Evolutionary conservation across 1,140 invertebrate genomes (phyloP).

Genomic region (Melanaphis sacchari): DNA sequence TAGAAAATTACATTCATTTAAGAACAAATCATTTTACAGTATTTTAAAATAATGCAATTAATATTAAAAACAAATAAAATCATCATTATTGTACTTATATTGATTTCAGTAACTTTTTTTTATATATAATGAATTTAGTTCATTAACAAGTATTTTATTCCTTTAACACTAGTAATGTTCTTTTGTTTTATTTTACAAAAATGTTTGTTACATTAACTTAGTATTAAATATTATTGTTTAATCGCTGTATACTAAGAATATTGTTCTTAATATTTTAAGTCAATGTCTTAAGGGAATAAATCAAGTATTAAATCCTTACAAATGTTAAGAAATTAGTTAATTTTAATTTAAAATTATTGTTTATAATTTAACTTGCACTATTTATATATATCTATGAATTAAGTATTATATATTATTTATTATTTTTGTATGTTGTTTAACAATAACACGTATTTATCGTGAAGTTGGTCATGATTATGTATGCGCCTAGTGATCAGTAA

Average conservation of each 20-base stretch:
- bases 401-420: slow-evolving; percentile 41
- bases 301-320: slow-evolving; percentile 39
- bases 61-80: background rate
- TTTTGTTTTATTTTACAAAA: slow-evolving; percentile 29
- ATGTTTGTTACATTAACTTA: slow-evolving; percentile 26
- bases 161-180: slow-evolving; percentile 33
- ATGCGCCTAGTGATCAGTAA: background rate
- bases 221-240: slow-evolving; percentile 21
- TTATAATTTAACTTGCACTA: background rate
- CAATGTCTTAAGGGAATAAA: slow-evolving; percentile 3
- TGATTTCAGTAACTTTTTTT: slow-evolving; percentile 9
- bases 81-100: background rate
- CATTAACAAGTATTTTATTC: slow-evolving; percentile 19
- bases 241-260: slow-evolving; percentile 31
- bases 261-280: slow-evolving; percentile 20
- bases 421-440: slow-evolving; percentile 27
- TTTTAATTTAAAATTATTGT: background rate
- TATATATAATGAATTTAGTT: background rate
- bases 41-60: background rate
- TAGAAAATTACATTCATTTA: background rate
- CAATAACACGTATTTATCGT: background rate
- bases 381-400: slow-evolving; percentile 9
- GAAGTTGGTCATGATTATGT: background rate
- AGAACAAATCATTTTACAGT: slow-evolving; percentile 40
- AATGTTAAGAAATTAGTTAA: background rate